Conservation (phyloP, 2,888 invertebrate species). For the Hemicrepidius hirtus region DNA sequence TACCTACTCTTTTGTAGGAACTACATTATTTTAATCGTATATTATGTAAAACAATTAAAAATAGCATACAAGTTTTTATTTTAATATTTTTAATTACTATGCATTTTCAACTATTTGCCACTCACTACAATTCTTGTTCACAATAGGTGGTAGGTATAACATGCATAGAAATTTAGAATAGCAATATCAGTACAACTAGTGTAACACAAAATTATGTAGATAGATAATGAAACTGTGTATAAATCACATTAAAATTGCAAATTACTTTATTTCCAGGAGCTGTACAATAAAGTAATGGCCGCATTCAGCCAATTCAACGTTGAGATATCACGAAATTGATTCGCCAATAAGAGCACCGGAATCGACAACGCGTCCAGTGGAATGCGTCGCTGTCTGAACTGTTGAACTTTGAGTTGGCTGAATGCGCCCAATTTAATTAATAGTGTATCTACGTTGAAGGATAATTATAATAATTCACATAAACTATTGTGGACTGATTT, state of each 20-base stretch:
- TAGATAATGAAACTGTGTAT: neutral
- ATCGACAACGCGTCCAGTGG: no score
- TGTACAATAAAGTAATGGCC: neutral
- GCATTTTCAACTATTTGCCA: neutral
- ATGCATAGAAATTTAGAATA: slow-evolving; percentile 6
- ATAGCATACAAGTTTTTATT: neutral
- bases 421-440: neutral
- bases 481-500: no score
- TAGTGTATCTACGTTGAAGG: neutral
- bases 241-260: slow-evolving; percentile 24
- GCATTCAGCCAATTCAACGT: no score
- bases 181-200: slow-evolving; percentile 8
- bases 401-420: no score
- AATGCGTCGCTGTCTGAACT: no score
- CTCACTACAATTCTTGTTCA: neutral
- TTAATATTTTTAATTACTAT: neutral
- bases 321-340: no score
- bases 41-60: no score
- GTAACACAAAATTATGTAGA: neutral
- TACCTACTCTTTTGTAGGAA: no score
- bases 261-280: neutral
- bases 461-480: neutral
- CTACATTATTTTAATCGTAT: no score
- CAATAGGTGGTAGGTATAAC: slow-evolving; percentile 4
- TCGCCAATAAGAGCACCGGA: no score